Percentiles rank a stretch among this genome's conserved stretches.
Conservation (phyloP, 2,797 vertebrate species). For the Mormyrus proboscirostris region DNA sequence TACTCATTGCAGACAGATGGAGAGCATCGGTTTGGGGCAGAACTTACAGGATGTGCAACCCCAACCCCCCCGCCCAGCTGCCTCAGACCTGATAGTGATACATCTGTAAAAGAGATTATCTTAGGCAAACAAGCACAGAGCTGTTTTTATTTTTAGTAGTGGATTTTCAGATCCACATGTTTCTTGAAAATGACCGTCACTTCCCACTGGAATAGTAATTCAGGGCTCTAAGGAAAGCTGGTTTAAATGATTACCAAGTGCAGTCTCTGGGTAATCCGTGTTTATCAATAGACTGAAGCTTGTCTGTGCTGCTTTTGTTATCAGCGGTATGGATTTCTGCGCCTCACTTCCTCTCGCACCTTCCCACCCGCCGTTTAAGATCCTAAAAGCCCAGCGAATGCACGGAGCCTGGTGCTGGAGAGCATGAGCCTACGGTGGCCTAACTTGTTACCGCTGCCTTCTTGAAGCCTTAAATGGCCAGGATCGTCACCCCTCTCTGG, state of each 20-base stretch:
- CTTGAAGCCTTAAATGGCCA: background rate
- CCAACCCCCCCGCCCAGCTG: background rate
- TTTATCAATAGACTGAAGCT: background rate
- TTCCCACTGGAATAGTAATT: background rate
- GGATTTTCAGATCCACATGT: background rate
- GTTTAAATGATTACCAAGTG: background rate
- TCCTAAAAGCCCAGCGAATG: background rate
- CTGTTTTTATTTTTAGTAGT: background rate
- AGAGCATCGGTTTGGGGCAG: background rate
- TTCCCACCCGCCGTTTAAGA: background rate
- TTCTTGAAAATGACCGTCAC: background rate
- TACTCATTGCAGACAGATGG: background rate
- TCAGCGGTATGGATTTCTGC: background rate
- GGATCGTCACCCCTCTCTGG: background rate
- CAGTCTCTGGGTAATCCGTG: background rate
- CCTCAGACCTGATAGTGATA: background rate
- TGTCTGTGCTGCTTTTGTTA: background rate
- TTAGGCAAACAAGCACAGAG: background rate
- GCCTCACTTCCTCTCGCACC: background rate
- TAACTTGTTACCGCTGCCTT: background rate
- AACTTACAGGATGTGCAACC: background rate
- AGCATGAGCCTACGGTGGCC: background rate
- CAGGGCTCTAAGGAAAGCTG: background rate
- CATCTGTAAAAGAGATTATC: background rate
- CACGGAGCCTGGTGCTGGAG: background rate